These are phyloP conservation scores for Cylas formicarius DNA, from an alignment of 1,140 invertebrate species.

Conservation along the genomic window DNA sequence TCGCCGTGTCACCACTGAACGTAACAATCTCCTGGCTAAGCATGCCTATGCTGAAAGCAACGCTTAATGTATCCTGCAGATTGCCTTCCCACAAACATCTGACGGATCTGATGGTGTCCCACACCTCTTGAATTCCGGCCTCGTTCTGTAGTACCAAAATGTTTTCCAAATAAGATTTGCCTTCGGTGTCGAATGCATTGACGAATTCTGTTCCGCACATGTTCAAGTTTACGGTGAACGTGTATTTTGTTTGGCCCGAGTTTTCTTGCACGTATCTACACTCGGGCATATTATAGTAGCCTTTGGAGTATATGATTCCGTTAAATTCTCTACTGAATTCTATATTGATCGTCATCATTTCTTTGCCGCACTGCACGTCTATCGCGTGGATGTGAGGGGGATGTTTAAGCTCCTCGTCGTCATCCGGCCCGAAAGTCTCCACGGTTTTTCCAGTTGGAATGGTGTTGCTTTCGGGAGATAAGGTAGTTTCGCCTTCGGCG, in stretches of 20 bases:
- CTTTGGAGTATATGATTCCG: conserved; percentile 77
- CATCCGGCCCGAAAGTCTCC: no score
- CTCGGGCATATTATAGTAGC: conserved; percentile 60
- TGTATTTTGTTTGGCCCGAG: conserved; percentile 59
- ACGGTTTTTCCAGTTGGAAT: conserved; percentile 18
- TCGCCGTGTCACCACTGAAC: conserved; percentile 75
- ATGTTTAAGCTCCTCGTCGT: conserved; percentile 50
- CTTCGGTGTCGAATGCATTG: conserved; percentile 66
- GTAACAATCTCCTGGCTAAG: conserved; percentile 72
- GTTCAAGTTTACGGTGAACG: conserved; percentile 68
- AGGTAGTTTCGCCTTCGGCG: conserved; percentile 4
- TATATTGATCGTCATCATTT: conserved; percentile 74
- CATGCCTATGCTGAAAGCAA: conserved; percentile 71
- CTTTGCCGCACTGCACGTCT: conserved; percentile 69
- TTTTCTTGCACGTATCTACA: conserved; percentile 68
- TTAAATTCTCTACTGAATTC: conserved; percentile 70
- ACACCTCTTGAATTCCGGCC: conserved; percentile 71
- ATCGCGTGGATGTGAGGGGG: conserved; percentile 69
- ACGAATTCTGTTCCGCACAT: conserved; percentile 75
- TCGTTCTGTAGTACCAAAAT: conserved; percentile 75
- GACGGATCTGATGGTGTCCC: conserved; percentile 71
- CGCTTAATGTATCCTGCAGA: conserved; percentile 64
- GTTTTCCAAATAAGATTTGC: conserved; percentile 73
- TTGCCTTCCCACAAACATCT: conserved; percentile 78
- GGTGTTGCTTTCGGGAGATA: conserved; percentile 10